Percentiles rank a stretch among this genome's conserved stretches.
Evolutionary conservation across 2,797 vertebrate species (phyloP).

Genomic region (Furcifer pardalis): DNA sequence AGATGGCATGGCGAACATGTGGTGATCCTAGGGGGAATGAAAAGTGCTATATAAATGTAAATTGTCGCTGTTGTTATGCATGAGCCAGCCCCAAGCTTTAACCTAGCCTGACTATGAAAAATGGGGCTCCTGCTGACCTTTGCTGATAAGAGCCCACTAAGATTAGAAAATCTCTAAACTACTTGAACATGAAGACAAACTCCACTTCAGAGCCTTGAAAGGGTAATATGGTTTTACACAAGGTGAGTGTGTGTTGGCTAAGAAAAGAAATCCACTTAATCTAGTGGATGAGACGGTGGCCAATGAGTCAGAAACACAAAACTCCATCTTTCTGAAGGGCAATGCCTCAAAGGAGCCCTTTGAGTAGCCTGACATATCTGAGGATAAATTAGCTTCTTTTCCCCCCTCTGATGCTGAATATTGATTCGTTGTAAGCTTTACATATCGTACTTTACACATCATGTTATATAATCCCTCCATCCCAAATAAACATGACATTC

Average conservation of each 20-base stretch:
- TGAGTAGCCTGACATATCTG: background rate
- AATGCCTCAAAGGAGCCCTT: background rate
- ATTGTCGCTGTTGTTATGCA: conserved; percentile 66
- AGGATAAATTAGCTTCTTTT: background rate
- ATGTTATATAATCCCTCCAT: background rate
- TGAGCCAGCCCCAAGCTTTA: conserved; percentile 57
- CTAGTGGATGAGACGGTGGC: background rate
- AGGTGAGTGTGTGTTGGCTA: conserved; percentile 41
- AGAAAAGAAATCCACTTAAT: conserved; percentile 33
- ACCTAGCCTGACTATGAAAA: conserved; percentile 64
- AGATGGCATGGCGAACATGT: conserved; percentile 49
- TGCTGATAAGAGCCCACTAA: conserved; percentile 50
- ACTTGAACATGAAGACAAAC: conserved; percentile 54
- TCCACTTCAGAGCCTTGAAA: conserved; percentile 47
- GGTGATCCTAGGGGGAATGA: conserved; percentile 61
- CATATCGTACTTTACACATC: background rate
- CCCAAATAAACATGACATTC: background rate
- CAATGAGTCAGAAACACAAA: conserved; percentile 14
- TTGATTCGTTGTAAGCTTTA: background rate
- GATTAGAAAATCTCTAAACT: conserved; percentile 62
- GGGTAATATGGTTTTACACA: conserved; percentile 32
- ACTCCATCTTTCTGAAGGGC: background rate
- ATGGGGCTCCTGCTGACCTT: conserved; percentile 63
- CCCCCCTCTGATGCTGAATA: background rate
- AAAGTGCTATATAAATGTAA: conserved; percentile 74